phyloP scores from a whole-genome alignment of 2,888 invertebrate genomes.

The Anthrax anthrax region DNA sequence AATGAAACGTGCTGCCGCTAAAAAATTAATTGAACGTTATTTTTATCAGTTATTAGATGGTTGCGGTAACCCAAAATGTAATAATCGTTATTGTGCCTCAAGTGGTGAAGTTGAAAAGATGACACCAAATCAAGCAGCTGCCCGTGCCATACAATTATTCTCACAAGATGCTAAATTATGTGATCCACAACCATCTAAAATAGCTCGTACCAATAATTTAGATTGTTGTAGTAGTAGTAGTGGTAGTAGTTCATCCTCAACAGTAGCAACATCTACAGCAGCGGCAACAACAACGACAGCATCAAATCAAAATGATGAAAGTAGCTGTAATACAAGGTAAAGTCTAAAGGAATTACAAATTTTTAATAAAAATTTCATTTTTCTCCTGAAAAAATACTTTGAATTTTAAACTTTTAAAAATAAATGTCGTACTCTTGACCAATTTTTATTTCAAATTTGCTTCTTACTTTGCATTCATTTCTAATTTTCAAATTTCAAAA shows the following conservation, averaged over 20 bases:
- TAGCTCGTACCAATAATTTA: slow-evolving; percentile 42
- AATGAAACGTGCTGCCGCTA: slow-evolving; percentile 64
- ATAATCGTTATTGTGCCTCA: slow-evolving; percentile 78
- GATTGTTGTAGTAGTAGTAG: slow-evolving; percentile 10
- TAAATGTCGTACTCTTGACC: too few species aligned
- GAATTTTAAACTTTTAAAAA: too few species aligned
- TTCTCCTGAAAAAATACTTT: too few species aligned
- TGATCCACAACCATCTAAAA: slow-evolving; percentile 55
- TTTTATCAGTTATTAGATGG: slow-evolving; percentile 87
- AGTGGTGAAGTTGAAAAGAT: slow-evolving; percentile 66
- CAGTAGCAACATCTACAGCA: not conserved
- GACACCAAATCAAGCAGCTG: slow-evolving; percentile 80
- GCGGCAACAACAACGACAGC: slow-evolving; percentile 4
- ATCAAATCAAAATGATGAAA: slow-evolving; percentile 7
- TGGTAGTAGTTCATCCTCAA: not conserved
- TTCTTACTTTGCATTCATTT: too few species aligned
- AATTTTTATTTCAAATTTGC: too few species aligned
- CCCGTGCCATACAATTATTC: slow-evolving; percentile 73
- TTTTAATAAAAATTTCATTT: too few species aligned
- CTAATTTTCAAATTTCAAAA: too few species aligned
- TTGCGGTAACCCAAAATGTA: slow-evolving; percentile 78
- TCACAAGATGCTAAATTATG: slow-evolving; percentile 73
- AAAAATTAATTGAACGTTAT: slow-evolving; percentile 78
- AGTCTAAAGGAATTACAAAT: too few species aligned
- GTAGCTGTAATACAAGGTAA: slow-evolving; percentile 6